Conservation (phyloP, 92 coral and sea anemone species). For the Zoanthus solanderi region DNA sequence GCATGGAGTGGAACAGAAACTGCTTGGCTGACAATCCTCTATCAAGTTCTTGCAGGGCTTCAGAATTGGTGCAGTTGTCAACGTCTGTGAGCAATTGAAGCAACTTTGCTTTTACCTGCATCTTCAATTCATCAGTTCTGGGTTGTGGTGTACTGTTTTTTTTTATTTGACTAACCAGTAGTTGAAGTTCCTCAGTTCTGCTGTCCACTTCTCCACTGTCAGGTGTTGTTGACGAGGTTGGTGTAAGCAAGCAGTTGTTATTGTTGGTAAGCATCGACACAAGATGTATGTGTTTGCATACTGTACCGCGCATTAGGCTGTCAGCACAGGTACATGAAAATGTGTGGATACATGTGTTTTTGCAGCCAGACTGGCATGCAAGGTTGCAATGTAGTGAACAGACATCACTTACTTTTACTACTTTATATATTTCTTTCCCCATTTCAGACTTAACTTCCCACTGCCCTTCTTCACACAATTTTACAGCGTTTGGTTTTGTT, state of each 20-base stretch:
- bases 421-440: background rate
- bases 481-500: background rate
- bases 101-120: background rate
- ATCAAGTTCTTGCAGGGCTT: constrained; percentile 53
- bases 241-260: background rate
- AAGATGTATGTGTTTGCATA: constrained; percentile 56
- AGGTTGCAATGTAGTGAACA: background rate
- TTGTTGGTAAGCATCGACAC: constrained; percentile 1
- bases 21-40: constrained; percentile 48
- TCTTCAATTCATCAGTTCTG: background rate
- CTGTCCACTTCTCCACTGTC: too few species aligned
- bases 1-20: constrained; percentile 48
- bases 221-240: background rate
- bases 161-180: too few species aligned
- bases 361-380: constrained; percentile 15
- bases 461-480: background rate
- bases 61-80: constrained; percentile 33
- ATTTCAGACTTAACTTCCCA: background rate
- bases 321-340: constrained; percentile 50
- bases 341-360: constrained; percentile 40
- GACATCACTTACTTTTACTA: background rate
- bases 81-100: constrained; percentile 37
- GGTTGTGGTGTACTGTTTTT: too few species aligned
- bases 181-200: too few species aligned
- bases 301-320: constrained; percentile 34